A percentile compares a stretch with the other conserved stretches of the same genome.
Evolutionary conservation across 2,888 invertebrate genomes (phyloP).

Genomic region (Tupiocoris notatus): DNA sequence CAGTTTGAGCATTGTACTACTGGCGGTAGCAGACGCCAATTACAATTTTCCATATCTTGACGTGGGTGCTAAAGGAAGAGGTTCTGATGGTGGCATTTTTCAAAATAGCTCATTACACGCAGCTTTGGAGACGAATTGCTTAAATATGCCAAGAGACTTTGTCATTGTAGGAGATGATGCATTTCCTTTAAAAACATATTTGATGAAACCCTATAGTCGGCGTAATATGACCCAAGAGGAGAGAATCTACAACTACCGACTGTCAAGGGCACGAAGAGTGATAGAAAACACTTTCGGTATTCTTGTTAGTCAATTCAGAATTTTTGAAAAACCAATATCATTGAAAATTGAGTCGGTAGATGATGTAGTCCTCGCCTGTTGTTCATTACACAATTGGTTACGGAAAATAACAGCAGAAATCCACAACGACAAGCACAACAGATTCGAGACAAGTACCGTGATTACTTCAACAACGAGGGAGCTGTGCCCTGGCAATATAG

Average conservation of each 20-base stretch:
- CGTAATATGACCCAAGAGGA: background rate
- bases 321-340: slow-evolving; percentile 38
- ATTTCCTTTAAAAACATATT: slow-evolving; percentile 11
- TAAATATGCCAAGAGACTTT: background rate
- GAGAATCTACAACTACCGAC: slow-evolving; percentile 31
- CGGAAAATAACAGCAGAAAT: slow-evolving; percentile 36
- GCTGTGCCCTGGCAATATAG: slow-evolving; percentile 43
- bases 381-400: slow-evolving; percentile 41
- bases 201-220: slow-evolving; percentile 28
- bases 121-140: background rate
- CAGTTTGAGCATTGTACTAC: slow-evolving; percentile 28
- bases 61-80: slow-evolving; percentile 39
- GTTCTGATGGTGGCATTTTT: slow-evolving; percentile 27
- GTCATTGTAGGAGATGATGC: slow-evolving; percentile 50
- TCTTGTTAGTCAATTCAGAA: slow-evolving; percentile 35
- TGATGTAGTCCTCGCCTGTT: slow-evolving; percentile 24
- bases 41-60: slow-evolving; percentile 41
- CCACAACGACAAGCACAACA: slow-evolving; percentile 8
- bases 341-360: slow-evolving; percentile 19
- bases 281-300: slow-evolving; percentile 12
- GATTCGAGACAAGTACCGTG: slow-evolving; percentile 31
- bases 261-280: slow-evolving; percentile 14
- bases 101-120: background rate
- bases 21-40: slow-evolving; percentile 40
- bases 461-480: slow-evolving; percentile 35